phyloP scores from a whole-genome alignment of 2,888 invertebrate species.

The Biston stratarius region DNA sequence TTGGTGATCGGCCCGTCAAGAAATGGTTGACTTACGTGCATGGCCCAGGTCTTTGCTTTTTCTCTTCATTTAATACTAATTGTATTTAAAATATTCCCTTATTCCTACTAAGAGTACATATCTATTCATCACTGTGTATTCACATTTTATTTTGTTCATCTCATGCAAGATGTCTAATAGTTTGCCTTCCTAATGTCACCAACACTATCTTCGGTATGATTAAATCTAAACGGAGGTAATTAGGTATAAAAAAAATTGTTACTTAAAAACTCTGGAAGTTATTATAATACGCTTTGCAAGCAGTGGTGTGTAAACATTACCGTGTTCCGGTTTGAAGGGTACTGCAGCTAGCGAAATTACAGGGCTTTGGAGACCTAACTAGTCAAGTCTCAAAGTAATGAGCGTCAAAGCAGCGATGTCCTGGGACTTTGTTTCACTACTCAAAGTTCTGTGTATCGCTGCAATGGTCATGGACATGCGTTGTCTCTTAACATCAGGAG shows the following conservation, averaged over 20 bases:
- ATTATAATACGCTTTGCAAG: no score
- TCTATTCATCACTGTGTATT: not conserved
- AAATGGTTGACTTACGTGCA: constrained; percentile 86
- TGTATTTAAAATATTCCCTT: not conserved
- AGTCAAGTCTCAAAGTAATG: no score
- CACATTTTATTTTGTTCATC: constrained; percentile 10
- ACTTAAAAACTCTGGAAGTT: not conserved
- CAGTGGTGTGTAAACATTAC: no score
- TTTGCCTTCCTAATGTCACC: constrained; percentile 18
- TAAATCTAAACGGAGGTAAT: constrained; percentile 9
- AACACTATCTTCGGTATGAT: not conserved
- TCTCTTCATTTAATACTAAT: constrained; percentile 59
- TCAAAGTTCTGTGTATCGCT: no score
- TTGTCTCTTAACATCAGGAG: no score
- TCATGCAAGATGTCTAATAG: constrained; percentile 13
- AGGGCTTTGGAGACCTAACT: no score
- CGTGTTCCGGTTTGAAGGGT: no score
- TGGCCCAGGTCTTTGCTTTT: constrained; percentile 84
- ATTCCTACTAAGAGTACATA: not conserved
- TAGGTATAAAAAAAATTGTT: not conserved
- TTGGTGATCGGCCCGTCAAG: constrained; percentile 80
- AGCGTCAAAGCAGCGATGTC: no score
- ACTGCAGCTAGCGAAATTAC: no score
- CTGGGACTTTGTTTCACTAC: no score
- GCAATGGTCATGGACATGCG: no score